phyloP scores from a whole-genome alignment of 2,888 invertebrate genomes.

The Melieria crassipennis region DNA sequence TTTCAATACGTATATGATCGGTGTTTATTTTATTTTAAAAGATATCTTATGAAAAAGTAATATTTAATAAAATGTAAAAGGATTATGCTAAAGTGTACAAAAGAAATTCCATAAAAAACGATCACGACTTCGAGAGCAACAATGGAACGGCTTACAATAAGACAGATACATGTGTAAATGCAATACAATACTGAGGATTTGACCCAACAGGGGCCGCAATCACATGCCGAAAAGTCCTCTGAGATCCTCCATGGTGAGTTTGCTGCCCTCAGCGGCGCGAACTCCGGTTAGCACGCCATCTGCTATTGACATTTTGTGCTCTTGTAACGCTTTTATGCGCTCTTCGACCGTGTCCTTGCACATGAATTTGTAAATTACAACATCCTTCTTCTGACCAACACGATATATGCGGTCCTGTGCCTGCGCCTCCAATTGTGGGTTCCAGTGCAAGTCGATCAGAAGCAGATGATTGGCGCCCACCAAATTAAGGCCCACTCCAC shows the following conservation, averaged over 20 bases:
- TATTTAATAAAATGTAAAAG: background rate
- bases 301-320: slow-evolving; percentile 81
- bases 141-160: slow-evolving; percentile 9
- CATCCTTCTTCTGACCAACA: slow-evolving; percentile 85
- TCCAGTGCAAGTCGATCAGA: slow-evolving; percentile 94
- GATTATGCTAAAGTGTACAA: background rate
- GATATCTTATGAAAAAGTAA: too few species aligned
- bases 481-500: slow-evolving; percentile 94
- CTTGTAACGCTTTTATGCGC: slow-evolving; percentile 81
- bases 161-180: slow-evolving; percentile 1
- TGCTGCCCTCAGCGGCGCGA: slow-evolving; percentile 71
- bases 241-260: slow-evolving; percentile 83
- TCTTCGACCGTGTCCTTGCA: slow-evolving; percentile 89
- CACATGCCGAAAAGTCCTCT: slow-evolving; percentile 73
- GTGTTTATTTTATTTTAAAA: too few species aligned
- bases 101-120: background rate
- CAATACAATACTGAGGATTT: background rate
- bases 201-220: background rate
- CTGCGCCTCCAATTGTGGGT: slow-evolving; percentile 94
- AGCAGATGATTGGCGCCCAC: slow-evolving; percentile 92
- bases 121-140: slow-evolving; percentile 17
- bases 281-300: slow-evolving; percentile 80
- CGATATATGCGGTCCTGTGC: slow-evolving; percentile 94
- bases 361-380: slow-evolving; percentile 86
- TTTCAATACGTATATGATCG: too few species aligned